Percentiles rank a stretch among this genome's conserved stretches.
phyloP scores from a whole-genome alignment of 2,113 vertebrate genomes.

The Neolamprologus variostigma region DNA sequence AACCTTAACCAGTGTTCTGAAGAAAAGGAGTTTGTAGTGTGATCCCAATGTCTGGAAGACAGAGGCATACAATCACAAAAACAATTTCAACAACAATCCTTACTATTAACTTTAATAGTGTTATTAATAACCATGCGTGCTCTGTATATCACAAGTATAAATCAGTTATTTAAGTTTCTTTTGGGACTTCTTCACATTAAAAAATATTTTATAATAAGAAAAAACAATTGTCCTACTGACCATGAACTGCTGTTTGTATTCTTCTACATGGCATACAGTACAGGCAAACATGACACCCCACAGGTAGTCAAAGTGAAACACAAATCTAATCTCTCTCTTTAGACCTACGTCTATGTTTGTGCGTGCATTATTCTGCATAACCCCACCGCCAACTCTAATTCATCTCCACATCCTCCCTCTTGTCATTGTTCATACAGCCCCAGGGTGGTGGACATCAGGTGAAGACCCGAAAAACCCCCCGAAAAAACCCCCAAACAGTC shows the following conservation, averaged over 20 bases:
- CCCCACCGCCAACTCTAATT: neutral
- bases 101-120: neutral
- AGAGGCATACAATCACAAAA: neutral
- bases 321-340: neutral
- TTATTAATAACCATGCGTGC: neutral
- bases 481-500: rapidly evolving
- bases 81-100: neutral
- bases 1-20: neutral
- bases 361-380: neutral
- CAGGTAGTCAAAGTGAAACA: neutral
- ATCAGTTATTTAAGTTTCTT: neutral
- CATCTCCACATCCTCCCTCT: neutral
- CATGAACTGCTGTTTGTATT: neutral
- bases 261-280: neutral
- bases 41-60: neutral
- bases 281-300: neutral
- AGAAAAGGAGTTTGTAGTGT: neutral
- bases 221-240: neutral
- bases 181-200: neutral
- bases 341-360: neutral
- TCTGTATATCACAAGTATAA: neutral
- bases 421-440: neutral
- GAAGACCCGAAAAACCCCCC: neutral
- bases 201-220: neutral
- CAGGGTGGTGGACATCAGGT: neutral